phyloP scores from a whole-genome alignment of 2,888 invertebrate genomes.

The Amphipoea lucens region DNA sequence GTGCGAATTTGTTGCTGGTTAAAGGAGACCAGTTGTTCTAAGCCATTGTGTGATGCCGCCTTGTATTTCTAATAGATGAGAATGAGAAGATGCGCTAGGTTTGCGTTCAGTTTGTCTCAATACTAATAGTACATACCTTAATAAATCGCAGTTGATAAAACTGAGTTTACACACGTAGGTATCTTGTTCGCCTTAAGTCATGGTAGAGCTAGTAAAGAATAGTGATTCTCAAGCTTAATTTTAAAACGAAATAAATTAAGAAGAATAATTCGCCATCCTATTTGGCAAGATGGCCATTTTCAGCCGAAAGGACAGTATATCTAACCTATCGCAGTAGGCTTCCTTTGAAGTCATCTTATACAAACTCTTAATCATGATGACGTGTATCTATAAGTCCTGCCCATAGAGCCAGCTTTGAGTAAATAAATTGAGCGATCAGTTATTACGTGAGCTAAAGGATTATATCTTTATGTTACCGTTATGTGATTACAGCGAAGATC shows the following conservation, averaged over 20 bases:
- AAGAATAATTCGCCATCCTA: not conserved
- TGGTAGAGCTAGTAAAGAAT: not conserved
- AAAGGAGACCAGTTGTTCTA: constrained; percentile 64
- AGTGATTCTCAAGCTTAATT: not conserved
- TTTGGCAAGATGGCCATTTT: constrained; percentile 11
- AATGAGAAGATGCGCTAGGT: not conserved
- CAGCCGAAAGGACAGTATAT: constrained; percentile 5
- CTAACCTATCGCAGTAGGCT: not conserved
- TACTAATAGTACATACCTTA: not conserved
- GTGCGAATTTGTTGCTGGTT: constrained; percentile 70
- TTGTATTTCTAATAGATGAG: not conserved
- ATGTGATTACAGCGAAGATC: constrained; percentile 46
- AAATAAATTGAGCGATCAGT: constrained; percentile 64
- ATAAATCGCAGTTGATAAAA: not conserved
- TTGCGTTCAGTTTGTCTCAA: not conserved
- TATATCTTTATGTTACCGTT: constrained; percentile 56
- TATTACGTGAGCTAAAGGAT: constrained; percentile 58
- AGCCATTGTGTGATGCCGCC: not conserved
- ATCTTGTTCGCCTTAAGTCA: not conserved
- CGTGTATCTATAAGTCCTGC: constrained; percentile 30
- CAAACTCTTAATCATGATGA: constrained; percentile 29
- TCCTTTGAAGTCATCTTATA: constrained; percentile 31
- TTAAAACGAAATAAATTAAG: not conserved
- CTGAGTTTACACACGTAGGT: no score
- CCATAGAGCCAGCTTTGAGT: constrained; percentile 34